Evolutionary conservation across 2,113 vertebrate genomes (phyloP), one percentile per base, ranked within the genome.

Genomic region (Piaya cayana): DNA sequence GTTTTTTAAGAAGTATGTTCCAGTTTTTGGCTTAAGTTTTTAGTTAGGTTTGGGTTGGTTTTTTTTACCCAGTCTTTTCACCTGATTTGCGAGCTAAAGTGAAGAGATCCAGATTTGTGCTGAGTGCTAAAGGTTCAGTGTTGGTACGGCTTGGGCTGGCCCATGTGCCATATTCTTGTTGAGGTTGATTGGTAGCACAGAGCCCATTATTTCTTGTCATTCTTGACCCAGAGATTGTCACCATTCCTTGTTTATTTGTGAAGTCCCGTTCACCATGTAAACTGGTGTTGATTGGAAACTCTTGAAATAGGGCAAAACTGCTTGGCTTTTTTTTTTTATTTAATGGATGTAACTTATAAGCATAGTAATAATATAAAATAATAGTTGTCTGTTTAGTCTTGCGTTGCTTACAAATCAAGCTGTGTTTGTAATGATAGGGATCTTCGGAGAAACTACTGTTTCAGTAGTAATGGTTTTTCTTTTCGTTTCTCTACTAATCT

Each of bases 61-160:
- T 90, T 97, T 96, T 95, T 92, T 74, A 94, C 90, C 91, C 86
- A 81, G 79, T 97, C 95, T 95, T 93, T 96, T 97, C 91, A 97
- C 83, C 96, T 97, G 95, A 97, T 97, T 97, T 97, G 96, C 94
- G 97, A 97, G 97, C 83, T 97, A 86, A 97, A 96, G 94, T 97
- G 71, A 96, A 96, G 96, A 97, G 96, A 96, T 98, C 98, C 86
- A 96, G 97, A 96, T 97, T 97, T 98, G 96, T 97, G 97, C 95
- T 88, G 93, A 97, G 96, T 95, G 98, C 97, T 97, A 95, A 98
- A 97, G 98, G 98, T 98, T 98, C 98, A 98, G 98, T 98, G 98
- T 98, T 97, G 95, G 97, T 95, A 91, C 90, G 70, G 98, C 98
- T 98, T 98, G 98, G 96, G 98, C 98, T 98, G 97, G 98, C 98